Base-by-base conservation (phyloP, 1,140 invertebrate genomes). In the Drosophila novamexicana region DNA sequence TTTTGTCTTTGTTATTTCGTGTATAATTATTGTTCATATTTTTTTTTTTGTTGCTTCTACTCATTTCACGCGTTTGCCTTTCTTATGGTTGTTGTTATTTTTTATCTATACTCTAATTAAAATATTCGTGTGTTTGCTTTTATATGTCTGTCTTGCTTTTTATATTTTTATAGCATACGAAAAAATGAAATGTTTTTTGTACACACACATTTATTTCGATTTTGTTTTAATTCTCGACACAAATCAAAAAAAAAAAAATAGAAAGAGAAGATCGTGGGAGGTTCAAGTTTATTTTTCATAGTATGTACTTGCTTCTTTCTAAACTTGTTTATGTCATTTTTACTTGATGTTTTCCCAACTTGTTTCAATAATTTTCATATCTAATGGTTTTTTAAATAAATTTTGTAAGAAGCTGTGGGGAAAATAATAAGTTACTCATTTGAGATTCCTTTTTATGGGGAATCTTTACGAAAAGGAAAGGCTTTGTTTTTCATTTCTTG, bases 61-160 rank as follows among this genome's bases (percentile, higher is more conserved):
- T 64, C 37, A 58, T 68, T 69, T 70, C 67, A 70, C 67, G 75
- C 64, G 32, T 79, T 54, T 44, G 44, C 56, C 42, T 69, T 70
- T 57, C 50, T 39, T 61, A 37, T 62, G 42, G 64, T 36, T 37
- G 36, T 59, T 77, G 63, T 74, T 67, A 50, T 80, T 79, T 90
- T 84, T 81, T 89, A 89, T 78, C 80, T 89, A 89, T 81, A 90
- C 81, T 89, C 84, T 89, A 89, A 89, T 89, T 89, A 89, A 89
- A 89, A 89, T 89, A 90, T 89, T 89, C 84, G 69, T 82, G 70
- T 78, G 71, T 86, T 86, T 79, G 75, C 65, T 49, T 39, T 65
- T 53, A 68, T 77, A 68, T 86, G 34, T 39, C 61, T 50, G 44
- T 54, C 32, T 69, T 53, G 45, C 37, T 59, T 65, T 77, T 62